Conservation (phyloP, 1,140 invertebrate genomes). For the Zaprionus africanus region DNA sequence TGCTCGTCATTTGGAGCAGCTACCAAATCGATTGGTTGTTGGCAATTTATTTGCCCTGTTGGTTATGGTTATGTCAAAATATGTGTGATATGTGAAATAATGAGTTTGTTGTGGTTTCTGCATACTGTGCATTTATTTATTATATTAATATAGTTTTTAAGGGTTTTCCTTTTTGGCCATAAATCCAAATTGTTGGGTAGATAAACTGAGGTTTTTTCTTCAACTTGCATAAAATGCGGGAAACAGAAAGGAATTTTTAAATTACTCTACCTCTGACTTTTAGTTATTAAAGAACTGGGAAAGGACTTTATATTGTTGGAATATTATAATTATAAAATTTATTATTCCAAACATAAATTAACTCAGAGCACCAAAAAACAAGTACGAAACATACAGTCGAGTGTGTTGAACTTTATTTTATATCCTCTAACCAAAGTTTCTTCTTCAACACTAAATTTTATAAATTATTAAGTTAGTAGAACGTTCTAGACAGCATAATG, state of each 20-base stretch:
- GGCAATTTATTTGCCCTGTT: conserved; percentile 73
- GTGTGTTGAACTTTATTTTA: no score
- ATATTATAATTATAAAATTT: background rate
- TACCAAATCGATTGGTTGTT: conserved; percentile 64
- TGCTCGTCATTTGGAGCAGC: conserved; percentile 25
- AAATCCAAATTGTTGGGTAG: background rate
- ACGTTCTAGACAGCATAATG: no score
- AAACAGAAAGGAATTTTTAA: background rate
- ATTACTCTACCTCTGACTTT: background rate
- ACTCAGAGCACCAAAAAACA: no score
- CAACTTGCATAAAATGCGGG: background rate
- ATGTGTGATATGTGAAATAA: conserved; percentile 81
- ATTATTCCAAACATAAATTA: no score
- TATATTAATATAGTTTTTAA: conserved; percentile 27
- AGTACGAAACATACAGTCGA: no score
- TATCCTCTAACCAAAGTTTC: no score
- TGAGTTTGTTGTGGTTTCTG: conserved; percentile 73
- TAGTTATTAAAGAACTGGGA: background rate
- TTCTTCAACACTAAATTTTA: no score
- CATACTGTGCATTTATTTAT: conserved; percentile 51
- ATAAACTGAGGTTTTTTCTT: conserved; percentile 5
- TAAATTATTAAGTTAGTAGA: no score
- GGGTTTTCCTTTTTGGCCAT: conserved; percentile 4
- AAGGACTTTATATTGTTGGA: no score
- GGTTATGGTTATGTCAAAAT: conserved; percentile 81